phyloP scores from a whole-genome alignment of 2,113 vertebrate species.

The Etheostoma spectabile region DNA sequence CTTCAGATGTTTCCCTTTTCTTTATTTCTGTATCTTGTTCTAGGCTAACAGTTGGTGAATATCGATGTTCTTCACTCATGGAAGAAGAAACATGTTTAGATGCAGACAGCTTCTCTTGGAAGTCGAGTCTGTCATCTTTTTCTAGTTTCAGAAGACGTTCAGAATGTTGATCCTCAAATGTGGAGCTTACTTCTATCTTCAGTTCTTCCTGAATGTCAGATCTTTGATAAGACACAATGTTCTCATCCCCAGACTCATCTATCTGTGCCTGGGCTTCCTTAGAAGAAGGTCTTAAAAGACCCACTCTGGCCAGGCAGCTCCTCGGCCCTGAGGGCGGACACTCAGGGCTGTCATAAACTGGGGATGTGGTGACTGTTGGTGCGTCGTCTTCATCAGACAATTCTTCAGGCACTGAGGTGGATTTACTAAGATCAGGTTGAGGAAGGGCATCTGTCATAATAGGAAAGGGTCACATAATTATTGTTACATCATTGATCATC shows the following conservation, averaged over 20 bases:
- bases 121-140: constrained; percentile 63
- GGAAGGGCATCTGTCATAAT: constrained; percentile 53
- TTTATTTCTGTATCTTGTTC: constrained; percentile 20
- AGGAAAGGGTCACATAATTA: neutral
- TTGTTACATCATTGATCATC: neutral
- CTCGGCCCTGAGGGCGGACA: constrained; percentile 74
- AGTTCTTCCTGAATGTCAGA: constrained; percentile 86
- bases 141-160: constrained; percentile 77
- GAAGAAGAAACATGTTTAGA: constrained; percentile 44
- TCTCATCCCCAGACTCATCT: constrained; percentile 60
- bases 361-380: constrained; percentile 75
- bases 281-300: constrained; percentile 65
- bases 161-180: constrained; percentile 71
- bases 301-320: constrained; percentile 55
- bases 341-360: constrained; percentile 70
- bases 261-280: constrained; percentile 40
- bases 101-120: constrained; percentile 59
- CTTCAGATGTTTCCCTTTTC: constrained; percentile 38
- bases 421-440: constrained; percentile 64
- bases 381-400: constrained; percentile 77
- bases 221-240: constrained; percentile 68
- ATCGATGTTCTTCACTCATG: constrained; percentile 41
- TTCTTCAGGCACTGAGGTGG: constrained; percentile 73
- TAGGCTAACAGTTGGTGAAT: constrained; percentile 21
- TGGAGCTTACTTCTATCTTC: constrained; percentile 72